Evolutionary conservation across 1,140 invertebrate genomes (phyloP).

Genomic region (Leucophenga varia): DNA sequence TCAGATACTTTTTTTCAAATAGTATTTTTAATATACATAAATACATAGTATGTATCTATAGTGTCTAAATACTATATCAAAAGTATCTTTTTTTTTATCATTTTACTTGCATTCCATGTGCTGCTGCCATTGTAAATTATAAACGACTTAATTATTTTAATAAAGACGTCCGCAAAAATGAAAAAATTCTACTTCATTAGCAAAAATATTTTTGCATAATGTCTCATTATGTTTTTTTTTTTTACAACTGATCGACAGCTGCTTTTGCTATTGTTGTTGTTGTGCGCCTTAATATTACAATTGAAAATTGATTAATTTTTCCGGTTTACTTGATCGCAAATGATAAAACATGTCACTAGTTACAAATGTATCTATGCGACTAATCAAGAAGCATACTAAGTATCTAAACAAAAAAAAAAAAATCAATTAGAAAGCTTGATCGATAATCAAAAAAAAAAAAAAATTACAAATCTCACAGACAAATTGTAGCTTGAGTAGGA

Average conservation of each 20-base stretch:
- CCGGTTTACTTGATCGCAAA: slow-evolving; percentile 34
- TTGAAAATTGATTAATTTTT: slow-evolving; percentile 56
- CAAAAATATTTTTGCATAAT: slow-evolving; percentile 50
- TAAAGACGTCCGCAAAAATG: slow-evolving; percentile 47
- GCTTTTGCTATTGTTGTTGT: slow-evolving; percentile 1
- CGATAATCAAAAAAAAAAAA: no score
- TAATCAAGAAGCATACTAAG: neutral
- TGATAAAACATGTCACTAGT: slow-evolving; percentile 8
- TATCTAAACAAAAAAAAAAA: no score
- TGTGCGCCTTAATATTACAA: slow-evolving; percentile 49
- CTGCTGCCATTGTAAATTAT: slow-evolving; percentile 50
- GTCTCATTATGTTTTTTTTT: slow-evolving; percentile 37
- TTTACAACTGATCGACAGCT: slow-evolving; percentile 3
- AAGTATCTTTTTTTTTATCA: no score
- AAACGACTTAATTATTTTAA: slow-evolving; percentile 50
- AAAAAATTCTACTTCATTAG: slow-evolving; percentile 44
- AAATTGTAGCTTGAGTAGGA: slow-evolving; percentile 21
- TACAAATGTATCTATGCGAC: slow-evolving; percentile 12
- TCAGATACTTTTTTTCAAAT: no score
- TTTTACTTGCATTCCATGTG: no score
- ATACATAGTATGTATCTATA: no score
- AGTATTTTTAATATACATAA: no score
- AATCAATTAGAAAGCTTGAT: no score
- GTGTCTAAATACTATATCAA: no score
- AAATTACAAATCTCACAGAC: no score